Evolutionary conservation across 1,140 invertebrate species (phyloP), one percentile per base, ranked within the genome.

Genomic region (Macrobrachium rosenbergii): DNA sequence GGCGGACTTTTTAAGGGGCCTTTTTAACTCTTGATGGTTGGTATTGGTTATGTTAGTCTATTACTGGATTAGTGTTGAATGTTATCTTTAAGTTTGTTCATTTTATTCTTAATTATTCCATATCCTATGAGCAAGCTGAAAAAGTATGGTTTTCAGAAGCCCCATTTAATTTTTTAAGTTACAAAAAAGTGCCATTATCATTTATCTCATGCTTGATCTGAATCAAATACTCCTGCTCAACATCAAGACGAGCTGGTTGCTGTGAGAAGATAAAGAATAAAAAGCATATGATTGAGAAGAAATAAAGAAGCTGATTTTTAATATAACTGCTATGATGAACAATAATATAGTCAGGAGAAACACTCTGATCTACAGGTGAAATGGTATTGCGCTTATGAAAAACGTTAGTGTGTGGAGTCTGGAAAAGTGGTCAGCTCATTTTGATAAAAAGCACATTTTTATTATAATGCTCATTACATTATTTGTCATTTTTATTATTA

Each of bases 11-110:
- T 64, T 87, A n/a, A 87, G 85, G 78, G 85, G 85, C 78, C 85
- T 87, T 87, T 87, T 87, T 87, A 87, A 87, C 79, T 87, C 85
- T 87, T 87, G 85, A 87, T 87, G 85, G 85, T 87, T 87, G 79
- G 78, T 87, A 80, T 87, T 87, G 75, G 67, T 87, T 87, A 87
- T 87, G 52, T 75, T 87, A 87, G 85, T 79, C 63, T 72, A 72
- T 72, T 87, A 87, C 72, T 87, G 81, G 85, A 81, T 87, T 82
- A 87, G 78, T 82, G 78, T 87, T 82, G 85, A 87, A 60, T 87
- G 85, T 87, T 77, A 82, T 64, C 67, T 76, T 45, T 87, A 76
- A 87, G 64, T 87, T 87, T 81, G 58, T 64, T 62, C 64, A 72
- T 52, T 52, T 52, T 10, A 52, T 52, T 52, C 6, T 52, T 52